Evolutionary conservation across 2,113 vertebrate species (phyloP), one percentile per base, ranked within the genome.

Genomic region (Brachyistius frenatus): DNA sequence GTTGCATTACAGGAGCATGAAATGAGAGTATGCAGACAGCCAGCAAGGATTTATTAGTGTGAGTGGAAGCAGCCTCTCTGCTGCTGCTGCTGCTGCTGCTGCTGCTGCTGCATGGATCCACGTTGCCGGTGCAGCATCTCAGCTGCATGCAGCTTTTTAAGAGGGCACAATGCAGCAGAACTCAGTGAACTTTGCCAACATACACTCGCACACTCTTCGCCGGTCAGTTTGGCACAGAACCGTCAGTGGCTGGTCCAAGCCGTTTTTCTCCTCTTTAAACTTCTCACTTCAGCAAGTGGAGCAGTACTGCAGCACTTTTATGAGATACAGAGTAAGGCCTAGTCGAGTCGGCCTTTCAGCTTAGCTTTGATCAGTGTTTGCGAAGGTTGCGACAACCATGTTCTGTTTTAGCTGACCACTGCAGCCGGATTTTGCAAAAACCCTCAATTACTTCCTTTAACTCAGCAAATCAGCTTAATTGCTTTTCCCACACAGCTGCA

Each of bases 231-330:
- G 66, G 52, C 53, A 33, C 14, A 7, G 30, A 10, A n/a, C 14
- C 5, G 64, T 57, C 53, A 49, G 65, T 36, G 66, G 31, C 63
- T 65, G 23, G 36, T 77, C 75, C 56, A 46, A 74, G 81, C 73
- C 31, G 31, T 68, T 85, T 66, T 70, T 52, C 57, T 57, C 63
- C 71, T 60, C 77, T 57, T 66, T 54, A 71, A 82, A 86, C 58
- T 23, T 77, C 78, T 88, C 70, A 73, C 67, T 80, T 91, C 85
- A 90, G 85, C 84, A 87, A 63, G 63, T 60, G 46, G n/a, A 83
- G 61, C 68, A 74, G 46, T 47, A 23, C 66, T 58, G 73, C 83
- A 76, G 80, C 82, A 54, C 5, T 49, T 72, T 73, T 56, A 52
- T 69, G 16, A 70, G 81, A 79, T 39, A 36, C 14, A 68, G 5